A percentile compares a stretch with the other conserved stretches of the same genome.
These are phyloP conservation scores for Menidia menidia DNA, from an alignment of 2,797 vertebrate species.

Conservation along the genomic window DNA sequence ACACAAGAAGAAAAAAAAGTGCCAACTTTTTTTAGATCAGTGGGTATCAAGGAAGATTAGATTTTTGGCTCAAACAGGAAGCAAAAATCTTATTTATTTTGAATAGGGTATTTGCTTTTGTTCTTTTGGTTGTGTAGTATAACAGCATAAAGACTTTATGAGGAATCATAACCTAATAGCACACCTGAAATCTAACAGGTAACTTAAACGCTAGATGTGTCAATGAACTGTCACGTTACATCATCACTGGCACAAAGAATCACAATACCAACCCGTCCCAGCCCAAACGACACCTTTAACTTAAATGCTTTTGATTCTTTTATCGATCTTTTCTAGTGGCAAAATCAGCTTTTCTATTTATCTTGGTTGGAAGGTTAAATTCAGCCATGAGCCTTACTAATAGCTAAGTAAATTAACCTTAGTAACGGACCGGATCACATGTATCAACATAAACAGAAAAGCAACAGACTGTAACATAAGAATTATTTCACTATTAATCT, in stretches of 20 bases:
- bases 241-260: conserved; percentile 4
- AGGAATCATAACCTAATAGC: neutral
- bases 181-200: neutral
- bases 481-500: too few relatives aligned
- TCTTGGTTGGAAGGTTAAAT: neutral
- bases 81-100: neutral
- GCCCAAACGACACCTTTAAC: neutral
- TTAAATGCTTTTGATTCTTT: neutral
- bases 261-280: neutral
- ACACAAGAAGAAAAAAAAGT: neutral
- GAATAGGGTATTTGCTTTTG: neutral
- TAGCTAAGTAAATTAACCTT: too few relatives aligned
- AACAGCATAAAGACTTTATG: neutral
- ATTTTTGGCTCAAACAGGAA: neutral
- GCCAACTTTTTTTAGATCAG: neutral
- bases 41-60: neutral
- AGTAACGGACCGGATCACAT: too few relatives aligned
- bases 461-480: too few relatives aligned
- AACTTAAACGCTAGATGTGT: neutral
- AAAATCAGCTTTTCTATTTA: neutral
- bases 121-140: neutral
- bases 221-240: neutral
- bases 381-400: too few relatives aligned
- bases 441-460: too few relatives aligned
- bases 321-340: neutral